Conservation (phyloP, 2,113 vertebrate genomes). For the Enhydra lutris region DNA sequence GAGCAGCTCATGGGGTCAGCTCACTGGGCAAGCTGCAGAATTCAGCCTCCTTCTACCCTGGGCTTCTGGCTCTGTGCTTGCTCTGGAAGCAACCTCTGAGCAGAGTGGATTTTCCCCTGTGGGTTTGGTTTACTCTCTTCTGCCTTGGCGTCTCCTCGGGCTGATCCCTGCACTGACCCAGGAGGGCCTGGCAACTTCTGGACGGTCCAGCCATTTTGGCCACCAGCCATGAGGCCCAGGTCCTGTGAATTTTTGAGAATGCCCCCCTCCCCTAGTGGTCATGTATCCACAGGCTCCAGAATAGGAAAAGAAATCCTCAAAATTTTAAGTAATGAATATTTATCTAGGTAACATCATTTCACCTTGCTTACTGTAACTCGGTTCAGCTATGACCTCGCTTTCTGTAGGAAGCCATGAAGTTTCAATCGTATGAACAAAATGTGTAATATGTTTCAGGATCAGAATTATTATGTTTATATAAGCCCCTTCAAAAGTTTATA, state of each 20-base stretch:
- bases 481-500: neutral
- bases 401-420: neutral
- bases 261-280: neutral
- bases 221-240: neutral
- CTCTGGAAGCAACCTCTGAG: neutral
- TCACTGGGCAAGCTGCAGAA: neutral
- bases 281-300: neutral
- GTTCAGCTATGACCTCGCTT: neutral
- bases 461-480: neutral
- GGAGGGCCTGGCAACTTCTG: neutral
- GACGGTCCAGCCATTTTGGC: neutral
- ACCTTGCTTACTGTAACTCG: neutral
- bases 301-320: neutral
- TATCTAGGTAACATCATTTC: neutral
- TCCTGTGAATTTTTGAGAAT: neutral
- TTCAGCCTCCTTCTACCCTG: neutral
- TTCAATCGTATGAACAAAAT: neutral
- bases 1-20: neutral
- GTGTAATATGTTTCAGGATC: neutral
- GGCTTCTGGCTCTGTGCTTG: fast-evolving
- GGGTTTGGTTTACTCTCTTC: neutral
- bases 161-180: neutral
- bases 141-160: neutral
- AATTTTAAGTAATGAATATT: neutral
- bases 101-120: neutral